Percentiles rank a stretch among this genome's conserved stretches.
Evolutionary conservation across 2,888 invertebrate species (phyloP).

Genomic region (Gandaritis pyraliata): DNA sequence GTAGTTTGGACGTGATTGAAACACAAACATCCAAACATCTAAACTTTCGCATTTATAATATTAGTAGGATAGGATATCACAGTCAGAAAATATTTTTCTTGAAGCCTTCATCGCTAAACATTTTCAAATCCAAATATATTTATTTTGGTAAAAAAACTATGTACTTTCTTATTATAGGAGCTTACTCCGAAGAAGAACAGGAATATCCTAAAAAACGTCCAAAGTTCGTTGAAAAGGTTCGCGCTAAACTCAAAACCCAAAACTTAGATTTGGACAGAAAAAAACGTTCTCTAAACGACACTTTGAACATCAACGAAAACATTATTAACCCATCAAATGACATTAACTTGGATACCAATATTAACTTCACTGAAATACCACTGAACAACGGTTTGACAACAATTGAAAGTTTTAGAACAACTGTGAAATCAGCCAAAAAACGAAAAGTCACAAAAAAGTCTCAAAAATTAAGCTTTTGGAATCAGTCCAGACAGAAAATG

Average conservation of each 20-base stretch:
- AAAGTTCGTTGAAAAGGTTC: conserved; percentile 30
- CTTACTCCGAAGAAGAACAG: conserved; percentile 55
- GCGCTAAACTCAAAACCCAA: conserved; percentile 35
- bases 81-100: too few relatives aligned
- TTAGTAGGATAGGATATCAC: too few relatives aligned
- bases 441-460: conserved; percentile 36
- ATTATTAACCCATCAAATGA: conserved; percentile 48
- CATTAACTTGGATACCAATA: conserved; percentile 20
- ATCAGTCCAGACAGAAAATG: conserved; percentile 44
- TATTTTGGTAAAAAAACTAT: neutral
- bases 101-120: too few relatives aligned
- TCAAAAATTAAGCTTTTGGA: conserved; percentile 39
- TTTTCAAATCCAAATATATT: too few relatives aligned
- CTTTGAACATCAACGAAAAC: conserved; percentile 50
- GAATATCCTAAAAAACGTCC: conserved; percentile 38
- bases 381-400: neutral
- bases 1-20: too few relatives aligned
- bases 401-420: conserved; percentile 2
- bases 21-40: too few relatives aligned
- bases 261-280: conserved; percentile 46
- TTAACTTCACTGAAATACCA: conserved; percentile 27
- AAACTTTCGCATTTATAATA: too few relatives aligned
- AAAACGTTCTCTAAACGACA: conserved; percentile 55
- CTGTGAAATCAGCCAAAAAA: conserved; percentile 21
- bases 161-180: conserved; percentile 20